phyloP scores from a whole-genome alignment of 1,140 invertebrate species.

The Leptopilina clavipes region DNA sequence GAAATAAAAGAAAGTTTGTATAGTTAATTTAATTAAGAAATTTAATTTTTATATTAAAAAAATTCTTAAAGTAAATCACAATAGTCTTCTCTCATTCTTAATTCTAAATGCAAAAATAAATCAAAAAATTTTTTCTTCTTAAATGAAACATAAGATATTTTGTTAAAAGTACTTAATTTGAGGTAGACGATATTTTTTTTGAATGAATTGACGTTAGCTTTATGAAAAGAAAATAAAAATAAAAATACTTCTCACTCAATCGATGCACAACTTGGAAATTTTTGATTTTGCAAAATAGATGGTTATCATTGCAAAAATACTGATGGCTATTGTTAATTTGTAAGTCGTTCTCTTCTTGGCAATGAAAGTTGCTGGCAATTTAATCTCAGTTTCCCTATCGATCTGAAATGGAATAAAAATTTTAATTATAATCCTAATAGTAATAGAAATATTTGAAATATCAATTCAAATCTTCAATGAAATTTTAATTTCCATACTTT shows the following conservation, averaged over 20 bases:
- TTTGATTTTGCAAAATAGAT: slow-evolving; percentile 59
- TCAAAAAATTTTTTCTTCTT: not conserved
- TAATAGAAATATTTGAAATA: too few species aligned
- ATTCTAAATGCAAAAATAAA: not conserved
- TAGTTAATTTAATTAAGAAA: slow-evolving; percentile 9
- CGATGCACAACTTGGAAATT: slow-evolving; percentile 53
- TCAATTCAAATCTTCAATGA: slow-evolving; percentile 5
- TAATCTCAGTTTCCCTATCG: slow-evolving; percentile 52
- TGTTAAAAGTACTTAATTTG: slow-evolving; percentile 32
- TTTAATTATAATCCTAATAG: too few species aligned
- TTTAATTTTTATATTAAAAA: slow-evolving; percentile 35
- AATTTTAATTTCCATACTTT: slow-evolving; percentile 50
- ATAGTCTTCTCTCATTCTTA: not conserved
- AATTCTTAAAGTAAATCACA: slow-evolving; percentile 10
- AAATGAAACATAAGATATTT: slow-evolving; percentile 37
- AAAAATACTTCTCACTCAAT: slow-evolving; percentile 40
- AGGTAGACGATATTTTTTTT: slow-evolving; percentile 35
- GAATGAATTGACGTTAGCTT: slow-evolving; percentile 18
- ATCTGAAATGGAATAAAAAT: slow-evolving; percentile 51
- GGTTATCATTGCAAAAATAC: slow-evolving; percentile 56
- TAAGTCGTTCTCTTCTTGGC: slow-evolving; percentile 51
- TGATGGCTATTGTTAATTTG: slow-evolving; percentile 59
- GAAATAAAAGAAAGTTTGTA: too few species aligned
- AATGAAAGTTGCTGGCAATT: slow-evolving; percentile 61
- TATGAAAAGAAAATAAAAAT: slow-evolving; percentile 34